Percentiles rank a stretch among this genome's conserved stretches.
phyloP scores from a whole-genome alignment of 2,113 vertebrate genomes.

The Stomatorhinus ivindoensis region DNA sequence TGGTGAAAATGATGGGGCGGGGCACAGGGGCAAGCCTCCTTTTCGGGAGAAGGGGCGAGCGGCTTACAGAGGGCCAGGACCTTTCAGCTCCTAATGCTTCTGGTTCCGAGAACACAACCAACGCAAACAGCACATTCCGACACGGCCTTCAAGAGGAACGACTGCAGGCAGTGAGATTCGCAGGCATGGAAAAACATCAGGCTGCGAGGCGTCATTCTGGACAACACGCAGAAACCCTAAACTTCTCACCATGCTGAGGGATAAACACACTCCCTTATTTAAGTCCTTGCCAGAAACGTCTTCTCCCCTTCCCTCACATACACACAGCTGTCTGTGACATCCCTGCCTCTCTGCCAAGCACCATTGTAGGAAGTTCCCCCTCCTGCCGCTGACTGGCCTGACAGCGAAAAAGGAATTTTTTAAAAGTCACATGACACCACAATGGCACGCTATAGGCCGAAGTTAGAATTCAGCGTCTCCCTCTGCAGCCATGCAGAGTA shows the following conservation, averaged over 20 bases:
- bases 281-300: neutral
- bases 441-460: neutral
- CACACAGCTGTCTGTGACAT: neutral
- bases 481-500: neutral
- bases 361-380: neutral
- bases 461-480: neutral
- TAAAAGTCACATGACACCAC: neutral
- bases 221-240: neutral
- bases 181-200: neutral
- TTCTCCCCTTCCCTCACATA: neutral
- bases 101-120: neutral
- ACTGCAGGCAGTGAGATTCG: neutral
- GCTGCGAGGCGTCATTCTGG: neutral
- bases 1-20: neutral
- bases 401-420: neutral
- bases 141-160: slow-evolving; percentile 8
- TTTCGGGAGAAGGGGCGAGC: neutral
- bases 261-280: neutral
- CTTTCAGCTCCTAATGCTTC: neutral
- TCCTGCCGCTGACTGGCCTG: neutral
- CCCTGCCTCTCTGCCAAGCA: neutral
- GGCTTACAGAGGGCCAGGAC: neutral
- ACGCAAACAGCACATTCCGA: slow-evolving; percentile 2
- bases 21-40: neutral
- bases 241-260: neutral